These are phyloP conservation scores for Idris sp. DNA, from an alignment of 1,140 invertebrate genomes.

Conservation along the genomic window DNA sequence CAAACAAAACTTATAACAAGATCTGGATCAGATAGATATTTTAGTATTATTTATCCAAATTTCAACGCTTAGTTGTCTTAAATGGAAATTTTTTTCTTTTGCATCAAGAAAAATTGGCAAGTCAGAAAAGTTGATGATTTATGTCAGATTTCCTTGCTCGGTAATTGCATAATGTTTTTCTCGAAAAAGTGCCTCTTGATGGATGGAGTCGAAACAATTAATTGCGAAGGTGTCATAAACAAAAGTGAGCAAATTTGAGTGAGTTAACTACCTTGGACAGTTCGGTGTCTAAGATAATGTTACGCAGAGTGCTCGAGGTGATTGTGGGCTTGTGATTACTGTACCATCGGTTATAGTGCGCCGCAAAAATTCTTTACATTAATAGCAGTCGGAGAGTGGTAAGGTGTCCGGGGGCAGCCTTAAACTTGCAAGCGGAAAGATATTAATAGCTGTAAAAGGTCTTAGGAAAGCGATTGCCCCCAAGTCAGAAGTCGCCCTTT, in stretches of 20 bases:
- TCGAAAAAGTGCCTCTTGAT: too few species aligned
- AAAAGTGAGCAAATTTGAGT: conserved; percentile 26
- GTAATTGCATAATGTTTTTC: too few species aligned
- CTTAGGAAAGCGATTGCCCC: conserved; percentile 59
- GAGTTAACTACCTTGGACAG: conserved; percentile 34
- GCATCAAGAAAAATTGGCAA: too few species aligned
- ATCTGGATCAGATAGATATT: conserved; percentile 12
- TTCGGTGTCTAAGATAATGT: conserved; percentile 44
- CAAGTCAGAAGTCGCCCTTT: conserved; percentile 45
- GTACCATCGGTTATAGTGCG: conserved; percentile 47
- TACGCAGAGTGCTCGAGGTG: conserved; percentile 49
- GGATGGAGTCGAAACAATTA: too few species aligned
- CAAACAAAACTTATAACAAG: conserved; percentile 1
- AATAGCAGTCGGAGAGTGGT: conserved; percentile 49
- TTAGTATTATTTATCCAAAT: too few species aligned
- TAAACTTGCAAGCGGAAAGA: conserved; percentile 55
- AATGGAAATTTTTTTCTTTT: too few species aligned
- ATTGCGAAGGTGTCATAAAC: conserved; percentile 18
- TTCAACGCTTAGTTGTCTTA: too few species aligned
- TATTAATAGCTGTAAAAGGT: conserved; percentile 60
- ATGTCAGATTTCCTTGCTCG: too few species aligned
- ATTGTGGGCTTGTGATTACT: conserved; percentile 52
- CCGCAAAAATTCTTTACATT: conserved; percentile 51
- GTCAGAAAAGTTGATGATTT: too few species aligned
- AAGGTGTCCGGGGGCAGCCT: conserved; percentile 43